Conservation (phyloP, 2,797 vertebrate genomes). For the Phaenicophaeus curvirostris region DNA sequence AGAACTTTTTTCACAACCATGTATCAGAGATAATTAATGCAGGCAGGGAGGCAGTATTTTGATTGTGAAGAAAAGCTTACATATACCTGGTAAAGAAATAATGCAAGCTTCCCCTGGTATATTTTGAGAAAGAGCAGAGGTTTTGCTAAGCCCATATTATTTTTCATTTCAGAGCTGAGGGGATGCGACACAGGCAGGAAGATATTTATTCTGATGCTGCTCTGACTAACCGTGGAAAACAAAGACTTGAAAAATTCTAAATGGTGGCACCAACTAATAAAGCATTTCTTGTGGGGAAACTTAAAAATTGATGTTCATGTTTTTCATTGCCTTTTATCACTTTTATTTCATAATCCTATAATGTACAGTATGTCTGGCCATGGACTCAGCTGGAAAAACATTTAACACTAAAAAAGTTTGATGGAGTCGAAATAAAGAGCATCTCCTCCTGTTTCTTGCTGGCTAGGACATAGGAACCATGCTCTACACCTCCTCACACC, state of each 20-base stretch:
- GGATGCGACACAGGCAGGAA: background rate
- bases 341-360: background rate
- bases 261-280: background rate
- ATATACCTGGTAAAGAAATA: background rate
- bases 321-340: background rate
- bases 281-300: background rate
- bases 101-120: background rate
- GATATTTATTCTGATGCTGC: background rate
- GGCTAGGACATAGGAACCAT: background rate
- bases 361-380: background rate
- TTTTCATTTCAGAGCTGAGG: background rate
- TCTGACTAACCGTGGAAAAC: background rate
- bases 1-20: background rate
- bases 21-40: background rate
- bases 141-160: background rate
- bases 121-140: background rate
- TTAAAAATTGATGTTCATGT: background rate
- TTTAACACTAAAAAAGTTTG: background rate
- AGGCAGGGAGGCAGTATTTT: background rate
- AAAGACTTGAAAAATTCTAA: background rate
- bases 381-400: background rate
- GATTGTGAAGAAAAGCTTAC: background rate
- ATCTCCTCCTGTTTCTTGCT: background rate
- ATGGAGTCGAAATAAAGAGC: background rate
- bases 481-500: background rate